A percentile compares a stretch with the other conserved stretches of the same genome.
phyloP scores from a whole-genome alignment of 1,140 invertebrate genomes.

The Zophobas atratus region DNA sequence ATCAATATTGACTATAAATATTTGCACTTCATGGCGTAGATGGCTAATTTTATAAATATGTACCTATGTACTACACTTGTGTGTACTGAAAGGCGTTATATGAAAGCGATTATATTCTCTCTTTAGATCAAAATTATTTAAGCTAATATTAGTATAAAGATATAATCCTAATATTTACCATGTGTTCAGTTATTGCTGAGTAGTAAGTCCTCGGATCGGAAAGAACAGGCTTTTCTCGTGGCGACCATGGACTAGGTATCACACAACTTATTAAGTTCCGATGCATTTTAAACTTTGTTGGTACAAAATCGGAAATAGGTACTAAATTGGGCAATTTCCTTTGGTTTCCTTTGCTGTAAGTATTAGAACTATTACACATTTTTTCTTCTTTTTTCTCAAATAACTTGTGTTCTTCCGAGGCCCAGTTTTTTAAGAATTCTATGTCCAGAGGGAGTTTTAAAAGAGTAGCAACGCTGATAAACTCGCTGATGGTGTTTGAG shows the following conservation, averaged over 20 bases:
- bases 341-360: conserved; percentile 52
- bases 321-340: conserved; percentile 63
- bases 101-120: background rate
- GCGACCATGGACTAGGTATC: conserved; percentile 65
- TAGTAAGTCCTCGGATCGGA: conserved; percentile 61
- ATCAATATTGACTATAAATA: too few species aligned
- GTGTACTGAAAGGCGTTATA: too few species aligned
- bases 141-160: background rate
- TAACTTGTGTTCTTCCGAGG: conserved; percentile 14
- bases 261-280: conserved; percentile 62
- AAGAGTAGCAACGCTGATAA: conserved; percentile 58
- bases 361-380: background rate
- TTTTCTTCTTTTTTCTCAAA: conserved; percentile 49
- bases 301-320: conserved; percentile 54
- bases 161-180: conserved; percentile 11
- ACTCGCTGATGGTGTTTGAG: conserved; percentile 60
- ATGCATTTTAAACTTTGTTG: conserved; percentile 46
- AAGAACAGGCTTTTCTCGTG: conserved; percentile 57
- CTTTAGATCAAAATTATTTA: conserved; percentile 3
- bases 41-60: too few species aligned
- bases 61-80: too few species aligned
- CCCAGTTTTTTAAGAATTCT: conserved; percentile 28
- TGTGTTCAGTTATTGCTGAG: background rate
- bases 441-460: conserved; percentile 61
- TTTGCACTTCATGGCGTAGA: too few species aligned